These are phyloP conservation scores for Bursaphelenchus mucronatus DNA, from an alignment of 1,140 invertebrate species.

Conservation along the genomic window DNA sequence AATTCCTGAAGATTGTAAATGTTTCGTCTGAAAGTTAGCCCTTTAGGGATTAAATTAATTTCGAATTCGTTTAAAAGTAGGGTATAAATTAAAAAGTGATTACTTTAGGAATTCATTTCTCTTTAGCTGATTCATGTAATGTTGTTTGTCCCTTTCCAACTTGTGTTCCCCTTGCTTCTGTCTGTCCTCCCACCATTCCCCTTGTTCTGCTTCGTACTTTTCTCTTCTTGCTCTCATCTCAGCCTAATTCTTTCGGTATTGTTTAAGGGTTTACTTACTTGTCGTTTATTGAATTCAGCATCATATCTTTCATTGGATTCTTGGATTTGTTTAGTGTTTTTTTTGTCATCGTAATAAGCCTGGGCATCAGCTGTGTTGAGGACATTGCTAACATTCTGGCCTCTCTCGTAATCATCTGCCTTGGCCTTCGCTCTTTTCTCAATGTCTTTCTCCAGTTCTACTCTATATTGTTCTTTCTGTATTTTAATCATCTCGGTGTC, in stretches of 20 bases:
- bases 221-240: not conserved
- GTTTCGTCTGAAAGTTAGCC: conserved; percentile 11
- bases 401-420: not conserved
- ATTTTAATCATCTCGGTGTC: not conserved
- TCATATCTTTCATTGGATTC: conserved; percentile 8
- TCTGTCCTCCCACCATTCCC: conserved; percentile 17
- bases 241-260: not conserved
- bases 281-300: conserved; percentile 12
- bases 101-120: conserved; percentile 14
- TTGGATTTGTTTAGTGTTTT: not conserved
- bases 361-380: conserved; percentile 1
- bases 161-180: not conserved
- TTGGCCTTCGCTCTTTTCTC: not conserved
- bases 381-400: conserved; percentile 1
- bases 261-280: not conserved
- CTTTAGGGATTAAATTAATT: not conserved
- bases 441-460: conserved; percentile 8
- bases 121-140: conserved; percentile 5
- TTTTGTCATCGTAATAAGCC: conserved; percentile 4
- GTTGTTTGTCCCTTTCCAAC: conserved; percentile 6
- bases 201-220: conserved; percentile 11
- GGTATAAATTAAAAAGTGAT: too few relatives aligned
- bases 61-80: too few relatives aligned
- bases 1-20: conserved; percentile 5
- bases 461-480: conserved; percentile 8